Evolutionary conservation across 2,113 vertebrate genomes (phyloP), one percentile per base, ranked within the genome.

Genomic region (Eublepharis macularius): DNA sequence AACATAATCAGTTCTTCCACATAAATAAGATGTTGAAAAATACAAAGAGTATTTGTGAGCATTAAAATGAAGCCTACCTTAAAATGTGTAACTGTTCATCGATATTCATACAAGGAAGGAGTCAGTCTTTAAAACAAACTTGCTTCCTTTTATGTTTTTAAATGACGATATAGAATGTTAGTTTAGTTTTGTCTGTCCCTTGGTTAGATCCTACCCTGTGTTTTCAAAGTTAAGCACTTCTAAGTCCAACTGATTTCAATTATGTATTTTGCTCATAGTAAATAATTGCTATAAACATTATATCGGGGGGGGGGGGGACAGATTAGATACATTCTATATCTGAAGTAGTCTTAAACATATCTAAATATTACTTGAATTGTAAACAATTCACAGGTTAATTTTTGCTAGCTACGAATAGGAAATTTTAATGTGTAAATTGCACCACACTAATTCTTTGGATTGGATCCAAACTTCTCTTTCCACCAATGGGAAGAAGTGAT

Each of bases 51-150:
- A 83, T 92, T 92, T 57, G n/a, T 95, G 91, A 93, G 88, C 95
- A 95, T 94, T 92, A 75, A 92, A 93, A 94, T 86, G 93, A 95
- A 88, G 89, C 60, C 6, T 49, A 87, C 90, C 85, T 91, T 95
- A 91, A 90, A 85, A 85, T 90, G 78, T 90, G 86, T 78, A 91
- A 87, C 91, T 94, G 90, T 65, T 75, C 84, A 81, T 95, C 85
- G 92, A 84, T 92, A 92, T 81, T 95, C 93, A 95, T 94, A 91
- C 95, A 95, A 95, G 94, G 73, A 90, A 81, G 93, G 91, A 86
- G 95, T 95, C 86, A 95, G 94, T 95, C 96, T 94, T 95, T 95
- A 96, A 95, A 94, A 86, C 68, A 94, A 93, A 83, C 87, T 94
- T 92, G 82, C 85, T 93, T 92, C 82, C 87, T 94, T 81, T 96